These are phyloP conservation scores for Halisarca cf. caerulea DNA, from an alignment of 37 sponge, comb jelly and placozoan genomes.

Conservation along the genomic window DNA sequence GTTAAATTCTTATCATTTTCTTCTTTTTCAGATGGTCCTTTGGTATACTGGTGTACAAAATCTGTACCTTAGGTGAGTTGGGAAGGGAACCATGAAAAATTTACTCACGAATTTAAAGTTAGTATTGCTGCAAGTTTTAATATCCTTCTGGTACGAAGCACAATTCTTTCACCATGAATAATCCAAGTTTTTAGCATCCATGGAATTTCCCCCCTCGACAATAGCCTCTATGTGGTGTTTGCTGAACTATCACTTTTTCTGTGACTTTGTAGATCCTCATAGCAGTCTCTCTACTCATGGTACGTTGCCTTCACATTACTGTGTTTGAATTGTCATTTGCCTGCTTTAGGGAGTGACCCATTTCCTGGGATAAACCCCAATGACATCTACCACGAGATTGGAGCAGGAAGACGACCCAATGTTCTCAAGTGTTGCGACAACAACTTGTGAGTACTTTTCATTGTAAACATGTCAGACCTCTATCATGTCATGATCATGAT, in stretches of 20 bases:
- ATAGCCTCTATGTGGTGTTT: too few species aligned
- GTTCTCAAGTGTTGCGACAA: background rate
- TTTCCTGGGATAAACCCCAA: constrained; percentile 1
- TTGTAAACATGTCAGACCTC: too few species aligned
- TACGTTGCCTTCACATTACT: too few species aligned
- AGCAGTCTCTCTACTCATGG: too few species aligned
- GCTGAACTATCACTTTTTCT: too few species aligned
- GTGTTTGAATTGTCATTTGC: too few species aligned
- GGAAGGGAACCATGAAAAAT: too few species aligned
- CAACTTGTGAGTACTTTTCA: background rate
- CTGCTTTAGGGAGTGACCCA: background rate
- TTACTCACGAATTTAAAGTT: too few species aligned
- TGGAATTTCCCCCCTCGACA: too few species aligned
- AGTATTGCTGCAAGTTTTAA: background rate
- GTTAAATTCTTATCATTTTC: background rate
- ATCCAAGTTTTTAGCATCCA: background rate
- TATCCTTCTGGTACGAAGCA: background rate
- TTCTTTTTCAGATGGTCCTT: constrained; percentile 64
- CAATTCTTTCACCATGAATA: background rate
- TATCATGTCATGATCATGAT: background rate
- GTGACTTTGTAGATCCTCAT: too few species aligned
- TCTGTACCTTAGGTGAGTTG: constrained; percentile 50
- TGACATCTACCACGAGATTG: constrained; percentile 20
- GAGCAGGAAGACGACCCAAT: constrained; percentile 5
- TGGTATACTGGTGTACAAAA: constrained; percentile 64